phyloP scores from a whole-genome alignment of 1,140 invertebrate genomes.

The Bathynomus jamesi region DNA sequence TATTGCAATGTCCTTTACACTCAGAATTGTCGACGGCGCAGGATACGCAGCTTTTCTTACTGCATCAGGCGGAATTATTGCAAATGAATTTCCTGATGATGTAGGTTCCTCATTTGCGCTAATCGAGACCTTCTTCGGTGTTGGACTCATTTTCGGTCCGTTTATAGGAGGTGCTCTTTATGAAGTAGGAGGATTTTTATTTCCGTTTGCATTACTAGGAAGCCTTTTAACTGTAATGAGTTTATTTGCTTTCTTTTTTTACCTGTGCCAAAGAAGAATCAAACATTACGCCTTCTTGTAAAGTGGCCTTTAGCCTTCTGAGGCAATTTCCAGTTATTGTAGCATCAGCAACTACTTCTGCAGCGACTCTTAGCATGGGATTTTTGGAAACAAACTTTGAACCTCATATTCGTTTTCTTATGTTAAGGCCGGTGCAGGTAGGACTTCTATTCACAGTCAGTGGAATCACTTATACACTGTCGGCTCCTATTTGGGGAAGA shows the following conservation, averaged over 20 bases:
- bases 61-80: slow-evolving; percentile 6
- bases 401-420: no score
- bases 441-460: no score
- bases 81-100: slow-evolving; percentile 13
- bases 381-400: slow-evolving; percentile 70
- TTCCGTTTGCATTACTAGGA: slow-evolving; percentile 41
- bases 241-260: slow-evolving; percentile 26
- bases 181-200: slow-evolving; percentile 39
- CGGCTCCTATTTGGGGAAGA: slow-evolving; percentile 71
- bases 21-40: slow-evolving; percentile 9
- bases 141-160: slow-evolving; percentile 34
- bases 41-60: slow-evolving; percentile 5
- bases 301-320: no score
- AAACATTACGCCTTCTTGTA: no score
- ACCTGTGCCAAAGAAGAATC: slow-evolving; percentile 37
- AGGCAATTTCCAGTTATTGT: slow-evolving; percentile 45
- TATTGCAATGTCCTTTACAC: background rate
- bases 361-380: slow-evolving; percentile 68
- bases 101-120: slow-evolving; percentile 5
- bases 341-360: slow-evolving; percentile 59
- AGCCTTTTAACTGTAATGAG: slow-evolving; percentile 36
- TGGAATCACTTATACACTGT: slow-evolving; percentile 71
- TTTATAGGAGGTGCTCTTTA: slow-evolving; percentile 39
- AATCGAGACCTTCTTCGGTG: slow-evolving; percentile 5
- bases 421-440: no score